Evolutionary conservation across 2,113 vertebrate genomes (phyloP), one percentile per base, ranked within the genome.

Genomic region (Addax nasomaculatus): DNA sequence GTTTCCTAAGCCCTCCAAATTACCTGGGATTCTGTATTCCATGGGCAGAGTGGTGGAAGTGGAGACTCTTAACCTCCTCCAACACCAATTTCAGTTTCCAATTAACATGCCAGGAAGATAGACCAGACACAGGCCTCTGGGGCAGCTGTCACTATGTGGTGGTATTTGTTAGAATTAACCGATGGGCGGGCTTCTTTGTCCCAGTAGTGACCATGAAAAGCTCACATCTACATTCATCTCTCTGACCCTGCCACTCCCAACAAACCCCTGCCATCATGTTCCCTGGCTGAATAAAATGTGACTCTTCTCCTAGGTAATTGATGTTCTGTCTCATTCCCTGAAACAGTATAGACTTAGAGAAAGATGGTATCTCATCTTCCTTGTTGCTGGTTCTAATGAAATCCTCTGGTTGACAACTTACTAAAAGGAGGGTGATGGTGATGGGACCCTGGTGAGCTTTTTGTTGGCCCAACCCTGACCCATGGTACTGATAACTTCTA

Each of bases 291-390:
- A 99, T 98, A 98, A 98, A 98, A 98, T 98, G 98, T 97, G 98
- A 98, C 98, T 99, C 98, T 97, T 85, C 7, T 70, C 47, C 95
- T 98, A 97, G 98, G 98, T 98, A 98, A 98, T 96, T 98, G 97
- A 98, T 86, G 94, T 87, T 95, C 94, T 98, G 95, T 98, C 97
- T 98, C 90, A 95, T 96, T 97, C 97, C 96, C 90, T 13, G 85
- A 97, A 96, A 91, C 84, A 70, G 16, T 36, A 30, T 5, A 51
- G 97, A 76, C 97, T 98, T 96, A 97, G 97, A 96, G 98, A 98
- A 97, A 98, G 92, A 98, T 67, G 51, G 86, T 97, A 96, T 98
- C 97, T 98, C 87, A 95, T 97, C 85, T 98, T 97, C 97, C 49
- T 90, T 98, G 90, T 98, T 98, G 96, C 95, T 97, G 97, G 97